Conservation (phyloP, 2,888 invertebrate species). For the Sussaba pulchella region DNA sequence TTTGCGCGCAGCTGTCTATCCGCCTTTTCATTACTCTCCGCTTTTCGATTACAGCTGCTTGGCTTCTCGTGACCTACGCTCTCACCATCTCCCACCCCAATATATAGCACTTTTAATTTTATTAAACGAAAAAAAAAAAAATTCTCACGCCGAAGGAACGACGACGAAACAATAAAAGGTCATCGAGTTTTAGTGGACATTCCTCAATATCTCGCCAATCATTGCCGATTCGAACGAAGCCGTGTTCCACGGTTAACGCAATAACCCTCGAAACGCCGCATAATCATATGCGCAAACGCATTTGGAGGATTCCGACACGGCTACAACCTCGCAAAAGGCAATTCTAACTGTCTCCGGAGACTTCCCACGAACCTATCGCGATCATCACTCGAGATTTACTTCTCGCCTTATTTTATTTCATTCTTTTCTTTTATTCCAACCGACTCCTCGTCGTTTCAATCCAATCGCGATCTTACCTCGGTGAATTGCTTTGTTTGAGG, state of each 20-base stretch:
- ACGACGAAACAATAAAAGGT: slow-evolving; percentile 77
- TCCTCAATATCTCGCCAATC: slow-evolving; percentile 47
- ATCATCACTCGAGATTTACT: slow-evolving; percentile 43
- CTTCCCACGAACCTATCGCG: slow-evolving; percentile 29
- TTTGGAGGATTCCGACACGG: background rate
- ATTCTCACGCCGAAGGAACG: slow-evolving; percentile 29
- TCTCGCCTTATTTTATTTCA: slow-evolving; percentile 32
- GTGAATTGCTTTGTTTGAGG: slow-evolving; percentile 60
- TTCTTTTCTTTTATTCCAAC: slow-evolving; percentile 10
- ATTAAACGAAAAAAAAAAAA: no score
- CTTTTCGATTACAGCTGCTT: slow-evolving; percentile 27
- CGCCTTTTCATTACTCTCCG: slow-evolving; percentile 17
- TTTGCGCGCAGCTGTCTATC: slow-evolving; percentile 7
- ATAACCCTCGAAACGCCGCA: background rate
- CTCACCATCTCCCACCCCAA: slow-evolving; percentile 35
- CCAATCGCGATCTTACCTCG: slow-evolving; percentile 63
- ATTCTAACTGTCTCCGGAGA: slow-evolving; percentile 11
- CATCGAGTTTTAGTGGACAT: slow-evolving; percentile 72
- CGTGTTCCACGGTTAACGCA: slow-evolving; percentile 18
- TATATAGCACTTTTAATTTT: no score
- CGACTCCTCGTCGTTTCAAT: slow-evolving; percentile 62
- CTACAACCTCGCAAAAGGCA: background rate
- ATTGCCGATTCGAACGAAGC: slow-evolving; percentile 39
- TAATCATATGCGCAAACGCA: slow-evolving; percentile 13
- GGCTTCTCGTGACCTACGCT: slow-evolving; percentile 38